A percentile compares a stretch with the other conserved stretches of the same genome.
Evolutionary conservation across 2,113 vertebrate species (phyloP).

Genomic region (Rhynchopsitta pachyrhyncha): DNA sequence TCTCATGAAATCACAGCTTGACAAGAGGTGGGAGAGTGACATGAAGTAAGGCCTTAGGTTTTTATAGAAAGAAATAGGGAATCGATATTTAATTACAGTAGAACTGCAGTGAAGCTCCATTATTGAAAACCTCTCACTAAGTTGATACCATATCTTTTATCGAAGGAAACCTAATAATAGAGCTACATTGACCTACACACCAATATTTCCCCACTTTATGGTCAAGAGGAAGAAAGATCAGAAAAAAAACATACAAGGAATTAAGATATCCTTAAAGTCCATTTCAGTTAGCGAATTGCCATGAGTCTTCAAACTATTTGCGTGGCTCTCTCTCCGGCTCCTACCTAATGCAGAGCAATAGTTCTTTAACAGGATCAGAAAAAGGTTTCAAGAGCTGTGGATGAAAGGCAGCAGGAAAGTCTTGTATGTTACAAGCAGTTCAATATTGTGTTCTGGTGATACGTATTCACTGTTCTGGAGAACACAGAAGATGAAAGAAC

Average conservation of each 20-base stretch:
- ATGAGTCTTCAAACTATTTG: neutral
- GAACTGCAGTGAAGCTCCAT: neutral
- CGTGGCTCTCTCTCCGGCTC: neutral
- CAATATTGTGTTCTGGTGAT: neutral
- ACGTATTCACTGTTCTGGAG: neutral
- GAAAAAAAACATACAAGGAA: neutral
- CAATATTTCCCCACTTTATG: neutral
- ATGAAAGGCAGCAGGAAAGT: slow-evolving; percentile 10
- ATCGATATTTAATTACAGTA: slow-evolving; percentile 32
- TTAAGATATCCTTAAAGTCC: neutral
- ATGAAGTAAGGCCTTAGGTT: neutral
- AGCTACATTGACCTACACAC: neutral
- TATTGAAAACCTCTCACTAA: slow-evolving; percentile 6
- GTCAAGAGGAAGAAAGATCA: neutral
- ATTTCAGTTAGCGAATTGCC: neutral
- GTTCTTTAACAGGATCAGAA: neutral
- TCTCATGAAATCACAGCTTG: neutral
- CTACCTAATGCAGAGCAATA: neutral
- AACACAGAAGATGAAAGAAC: neutral
- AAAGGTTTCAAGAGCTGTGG: neutral
- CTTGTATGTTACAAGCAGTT: neutral
- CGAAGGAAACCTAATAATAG: slow-evolving; percentile 19
- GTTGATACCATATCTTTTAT: neutral
- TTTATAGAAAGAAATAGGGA: slow-evolving; percentile 6
- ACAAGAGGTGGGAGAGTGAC: neutral